Percentiles rank a stretch among this genome's conserved stretches.
Evolutionary conservation across 35 echinoderm and acorn worm species (phyloP).

Genomic region (Hemicentrotus pulcherrimus): DNA sequence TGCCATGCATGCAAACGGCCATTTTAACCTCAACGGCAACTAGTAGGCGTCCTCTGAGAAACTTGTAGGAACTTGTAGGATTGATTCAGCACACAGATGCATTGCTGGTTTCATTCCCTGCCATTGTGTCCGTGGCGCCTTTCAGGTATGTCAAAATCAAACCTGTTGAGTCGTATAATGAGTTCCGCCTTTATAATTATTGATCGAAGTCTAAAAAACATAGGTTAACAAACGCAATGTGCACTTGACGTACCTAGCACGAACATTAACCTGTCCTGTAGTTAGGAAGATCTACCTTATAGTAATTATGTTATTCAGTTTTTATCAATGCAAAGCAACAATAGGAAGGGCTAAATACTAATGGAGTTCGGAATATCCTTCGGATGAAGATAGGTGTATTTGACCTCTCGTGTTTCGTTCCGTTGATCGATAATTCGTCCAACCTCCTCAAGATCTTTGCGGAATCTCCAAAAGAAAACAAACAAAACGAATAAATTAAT

Average conservation of each 20-base stretch:
- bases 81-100: no score
- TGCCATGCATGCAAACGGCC: no score
- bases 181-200: no score
- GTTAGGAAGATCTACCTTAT: background rate
- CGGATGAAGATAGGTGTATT: slow-evolving; percentile 66
- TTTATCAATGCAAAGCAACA: background rate
- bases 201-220: background rate
- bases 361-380: slow-evolving; percentile 77
- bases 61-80: no score
- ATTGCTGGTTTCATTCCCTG: no score
- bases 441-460: slow-evolving; percentile 50
- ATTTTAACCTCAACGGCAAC: no score
- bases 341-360: slow-evolving; percentile 55
- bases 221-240: background rate
- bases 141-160: no score
- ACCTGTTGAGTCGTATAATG: no score
- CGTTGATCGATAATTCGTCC: slow-evolving; percentile 58
- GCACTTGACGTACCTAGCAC: background rate
- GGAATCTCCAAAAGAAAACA: slow-evolving; percentile 44
- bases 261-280: background rate
- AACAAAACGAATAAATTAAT: background rate
- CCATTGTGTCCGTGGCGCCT: no score
- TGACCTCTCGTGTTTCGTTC: slow-evolving; percentile 46
- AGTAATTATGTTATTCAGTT: background rate
- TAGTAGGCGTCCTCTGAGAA: no score